Base-by-base conservation (phyloP, 2,888 invertebrate species). In the Cheilosia impressa region DNA sequence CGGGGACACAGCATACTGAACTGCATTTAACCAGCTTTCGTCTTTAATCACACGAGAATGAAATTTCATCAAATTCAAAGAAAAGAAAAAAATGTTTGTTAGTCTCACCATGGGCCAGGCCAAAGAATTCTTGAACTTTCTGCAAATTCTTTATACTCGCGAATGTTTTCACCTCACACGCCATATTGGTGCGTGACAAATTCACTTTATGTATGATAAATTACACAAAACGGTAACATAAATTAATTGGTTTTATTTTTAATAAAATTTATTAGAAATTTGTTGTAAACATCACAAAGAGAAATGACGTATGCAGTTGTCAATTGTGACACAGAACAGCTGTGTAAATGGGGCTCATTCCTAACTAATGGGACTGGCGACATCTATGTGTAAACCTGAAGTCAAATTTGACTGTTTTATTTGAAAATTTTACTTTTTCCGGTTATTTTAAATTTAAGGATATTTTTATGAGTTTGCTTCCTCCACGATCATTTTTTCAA, bases 1-100 rank as follows among this genome's bases (percentile, higher is more conserved):
- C 2, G 97, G 96, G 13, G 96, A 96, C n/a, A 95, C 91, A 0
- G 96, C 95, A 87, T 95, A 91, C 77, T 94, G 92, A 87, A 95
- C 94, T 17, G 94, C 93, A 89, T 96, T 95, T 15, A 96, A 91
- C 95, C 96, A 96, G 87, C 93, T 93, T 77, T 94, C 94, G 88
- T 93, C 93, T 90, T 88, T 15, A 22, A 66, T 24, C 15, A 31
- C 9, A 50, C 6, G 17, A 9, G 63, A 13, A 34, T 9, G 3
- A n/a, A 19, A 3, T 47, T 19, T 7, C 9, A 47, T 17, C 9
- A 47, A 47, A 19, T 58, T 66, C n/a, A 47, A 6, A 17, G 0
- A 3, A 10, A 7, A 13, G 24, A 19, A 27, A 19, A 27, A 47
- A 55, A 15, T 50, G 1, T 5, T 38, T 7, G n/a, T 13, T 5